Conservation (phyloP, 2,113 vertebrate species). For the Macrotus californicus region DNA sequence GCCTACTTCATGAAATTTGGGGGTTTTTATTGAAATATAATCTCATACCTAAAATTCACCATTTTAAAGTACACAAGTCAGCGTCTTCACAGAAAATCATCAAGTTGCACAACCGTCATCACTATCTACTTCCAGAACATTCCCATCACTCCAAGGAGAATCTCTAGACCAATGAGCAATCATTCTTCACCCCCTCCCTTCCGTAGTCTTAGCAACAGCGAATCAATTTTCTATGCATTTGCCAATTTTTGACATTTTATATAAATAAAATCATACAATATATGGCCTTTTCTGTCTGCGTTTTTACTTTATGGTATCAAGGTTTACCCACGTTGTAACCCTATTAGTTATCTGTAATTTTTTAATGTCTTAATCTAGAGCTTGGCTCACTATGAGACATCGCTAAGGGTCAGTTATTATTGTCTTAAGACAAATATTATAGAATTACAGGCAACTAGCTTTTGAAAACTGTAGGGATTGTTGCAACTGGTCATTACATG, state of each 20-base stretch:
- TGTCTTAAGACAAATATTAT: not conserved
- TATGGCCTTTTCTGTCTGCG: not conserved
- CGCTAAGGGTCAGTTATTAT: not conserved
- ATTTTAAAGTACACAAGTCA: not conserved
- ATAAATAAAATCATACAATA: not conserved
- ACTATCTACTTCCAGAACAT: not conserved
- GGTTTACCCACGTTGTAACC: not conserved
- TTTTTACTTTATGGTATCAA: not conserved
- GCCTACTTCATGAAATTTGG: not conserved
- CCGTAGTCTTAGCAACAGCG: not conserved
- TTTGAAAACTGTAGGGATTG: not conserved
- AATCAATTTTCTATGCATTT: not conserved
- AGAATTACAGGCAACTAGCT: not conserved
- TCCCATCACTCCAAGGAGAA: not conserved
- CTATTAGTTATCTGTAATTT: not conserved
- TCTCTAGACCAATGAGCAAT: not conserved
- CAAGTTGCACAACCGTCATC: not conserved
- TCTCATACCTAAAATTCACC: not conserved
- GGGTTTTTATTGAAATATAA: not conserved
- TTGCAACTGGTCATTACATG: not conserved
- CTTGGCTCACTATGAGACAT: not conserved
- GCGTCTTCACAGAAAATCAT: not conserved
- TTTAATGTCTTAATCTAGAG: not conserved
- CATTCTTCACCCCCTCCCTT: not conserved
- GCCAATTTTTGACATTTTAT: not conserved